Evolutionary conservation across 2,797 vertebrate species (phyloP).

Genomic region (Halcyon badia): DNA sequence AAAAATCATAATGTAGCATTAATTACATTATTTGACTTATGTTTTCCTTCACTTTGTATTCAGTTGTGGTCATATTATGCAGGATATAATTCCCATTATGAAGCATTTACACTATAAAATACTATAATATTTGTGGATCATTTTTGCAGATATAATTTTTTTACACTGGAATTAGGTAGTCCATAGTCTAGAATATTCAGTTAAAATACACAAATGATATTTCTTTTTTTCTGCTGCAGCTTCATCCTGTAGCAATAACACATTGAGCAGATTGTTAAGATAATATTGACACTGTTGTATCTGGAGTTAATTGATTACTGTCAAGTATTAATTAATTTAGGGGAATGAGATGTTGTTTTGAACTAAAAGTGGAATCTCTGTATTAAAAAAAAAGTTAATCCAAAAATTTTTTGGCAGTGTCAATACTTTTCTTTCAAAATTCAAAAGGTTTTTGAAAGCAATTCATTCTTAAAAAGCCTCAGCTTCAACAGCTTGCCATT

Average conservation of each 20-base stretch:
- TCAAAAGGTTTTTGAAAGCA: slow-evolving; percentile 19
- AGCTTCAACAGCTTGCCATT: slow-evolving; percentile 42
- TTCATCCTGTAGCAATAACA: neutral
- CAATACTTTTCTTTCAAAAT: slow-evolving; percentile 6
- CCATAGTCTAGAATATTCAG: neutral
- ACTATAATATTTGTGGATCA: neutral
- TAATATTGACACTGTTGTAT: neutral
- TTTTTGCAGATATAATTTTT: neutral
- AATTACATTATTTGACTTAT: neutral
- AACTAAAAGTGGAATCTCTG: slow-evolving; percentile 3
- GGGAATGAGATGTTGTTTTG: neutral
- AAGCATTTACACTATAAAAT: neutral
- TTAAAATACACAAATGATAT: neutral
- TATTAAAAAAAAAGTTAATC: neutral
- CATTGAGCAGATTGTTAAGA: neutral
- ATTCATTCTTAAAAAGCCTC: neutral
- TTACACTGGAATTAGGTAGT: neutral
- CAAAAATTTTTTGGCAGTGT: neutral
- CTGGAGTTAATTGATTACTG: neutral
- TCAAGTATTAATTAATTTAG: neutral
- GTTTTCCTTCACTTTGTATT: neutral
- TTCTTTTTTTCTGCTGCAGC: neutral
- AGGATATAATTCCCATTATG: neutral
- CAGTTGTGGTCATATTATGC: neutral
- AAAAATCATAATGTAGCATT: neutral